Evolutionary conservation across 2,797 vertebrate species (phyloP).

Genomic region (Tympanoctomys barrerae): DNA sequence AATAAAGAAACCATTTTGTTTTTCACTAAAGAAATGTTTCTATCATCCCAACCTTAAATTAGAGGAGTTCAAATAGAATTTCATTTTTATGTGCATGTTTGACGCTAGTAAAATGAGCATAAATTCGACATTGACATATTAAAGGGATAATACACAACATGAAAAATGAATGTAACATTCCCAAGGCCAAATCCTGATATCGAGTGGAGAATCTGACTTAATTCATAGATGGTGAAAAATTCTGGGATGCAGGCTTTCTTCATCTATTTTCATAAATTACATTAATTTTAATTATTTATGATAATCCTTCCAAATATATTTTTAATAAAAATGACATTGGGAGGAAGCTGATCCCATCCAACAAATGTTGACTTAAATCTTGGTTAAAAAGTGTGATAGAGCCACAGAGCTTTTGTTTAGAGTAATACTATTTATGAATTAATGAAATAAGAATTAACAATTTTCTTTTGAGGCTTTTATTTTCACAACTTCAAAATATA

Average conservation of each 20-base stretch:
- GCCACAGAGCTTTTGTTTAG: conserved; percentile 31
- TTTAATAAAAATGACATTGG: conserved; percentile 67
- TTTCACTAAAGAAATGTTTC: background rate
- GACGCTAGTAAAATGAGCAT: conserved; percentile 54
- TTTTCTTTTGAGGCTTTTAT: conserved; percentile 32
- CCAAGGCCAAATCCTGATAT: conserved; percentile 27
- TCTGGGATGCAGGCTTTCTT: background rate
- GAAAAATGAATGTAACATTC: conserved; percentile 57
- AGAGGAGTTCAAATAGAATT: conserved; percentile 25
- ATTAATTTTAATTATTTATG: conserved; percentile 75
- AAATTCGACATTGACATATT: conserved; percentile 50
- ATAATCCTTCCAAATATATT: conserved; percentile 64
- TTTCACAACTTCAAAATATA: conserved; percentile 50
- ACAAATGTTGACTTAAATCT: conserved; percentile 51
- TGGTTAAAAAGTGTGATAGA: background rate
- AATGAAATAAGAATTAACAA: conserved; percentile 54
- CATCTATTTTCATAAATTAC: conserved; percentile 69
- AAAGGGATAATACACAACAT: conserved; percentile 59
- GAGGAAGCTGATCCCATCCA: conserved; percentile 15
- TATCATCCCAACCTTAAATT: conserved; percentile 9
- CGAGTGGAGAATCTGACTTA: background rate
- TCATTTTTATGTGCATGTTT: conserved; percentile 43
- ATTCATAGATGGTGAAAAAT: conserved; percentile 34
- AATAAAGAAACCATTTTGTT: conserved; percentile 32
- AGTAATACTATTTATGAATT: conserved; percentile 49